Percentiles rank a stretch among this genome's conserved stretches.
Evolutionary conservation across 1,140 invertebrate genomes (phyloP).

Genomic region (Drosophila albomicans): DNA sequence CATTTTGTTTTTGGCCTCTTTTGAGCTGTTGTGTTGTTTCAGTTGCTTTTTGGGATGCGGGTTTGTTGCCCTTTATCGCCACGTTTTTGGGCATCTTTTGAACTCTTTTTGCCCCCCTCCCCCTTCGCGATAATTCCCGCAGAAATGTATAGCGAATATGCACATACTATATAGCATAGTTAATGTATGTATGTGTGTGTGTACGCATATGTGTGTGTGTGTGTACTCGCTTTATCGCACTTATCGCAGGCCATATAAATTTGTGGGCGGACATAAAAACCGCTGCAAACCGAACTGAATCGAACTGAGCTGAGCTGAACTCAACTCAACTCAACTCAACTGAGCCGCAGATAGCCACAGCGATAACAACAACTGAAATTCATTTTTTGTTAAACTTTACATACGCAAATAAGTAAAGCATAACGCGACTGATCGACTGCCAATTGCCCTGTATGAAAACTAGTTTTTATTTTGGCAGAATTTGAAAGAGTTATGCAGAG

Average conservation of each 20-base stretch:
- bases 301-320: conserved; percentile 9
- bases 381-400: conserved; percentile 55
- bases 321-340: neutral
- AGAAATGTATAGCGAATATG: conserved; percentile 3
- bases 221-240: conserved; percentile 49
- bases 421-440: neutral
- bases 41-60: conserved; percentile 39
- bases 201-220: conserved; percentile 1
- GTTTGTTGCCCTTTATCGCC: conserved; percentile 34
- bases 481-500: too few species aligned
- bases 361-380: conserved; percentile 54
- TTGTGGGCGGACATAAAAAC: conserved; percentile 77
- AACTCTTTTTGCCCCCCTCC: neutral
- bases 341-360: conserved; percentile 47
- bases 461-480: neutral
- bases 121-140: conserved; percentile 13
- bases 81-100: conserved; percentile 20
- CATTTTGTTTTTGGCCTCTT: conserved; percentile 63
- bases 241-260: conserved; percentile 74
- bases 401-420: conserved; percentile 10
- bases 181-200: conserved; percentile 6
- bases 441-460: neutral
- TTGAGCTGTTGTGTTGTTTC: conserved; percentile 21
- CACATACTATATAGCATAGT: neutral
- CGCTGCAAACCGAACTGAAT: conserved; percentile 16